Percentiles rank a stretch among this genome's conserved stretches.
phyloP scores from a whole-genome alignment of 2,888 invertebrate species.

The Acleris holmiana region DNA sequence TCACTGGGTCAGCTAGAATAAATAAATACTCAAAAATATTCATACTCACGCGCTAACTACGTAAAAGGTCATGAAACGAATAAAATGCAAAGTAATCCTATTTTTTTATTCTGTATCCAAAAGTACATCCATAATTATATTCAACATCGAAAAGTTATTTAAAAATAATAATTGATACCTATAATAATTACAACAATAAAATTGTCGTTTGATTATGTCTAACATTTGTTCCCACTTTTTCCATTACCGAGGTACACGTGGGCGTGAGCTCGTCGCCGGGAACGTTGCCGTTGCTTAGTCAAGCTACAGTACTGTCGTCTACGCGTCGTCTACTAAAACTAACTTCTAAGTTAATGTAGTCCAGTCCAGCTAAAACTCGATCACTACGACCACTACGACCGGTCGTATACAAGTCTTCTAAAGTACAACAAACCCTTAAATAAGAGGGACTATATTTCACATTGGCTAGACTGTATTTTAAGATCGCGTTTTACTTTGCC shows the following conservation, averaged over 20 bases:
- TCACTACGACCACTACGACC: too few species aligned
- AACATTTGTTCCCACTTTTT: conserved; percentile 14
- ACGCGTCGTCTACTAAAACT: conserved; percentile 9
- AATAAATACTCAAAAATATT: too few species aligned
- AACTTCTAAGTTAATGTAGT: background rate
- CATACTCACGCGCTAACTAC: too few species aligned
- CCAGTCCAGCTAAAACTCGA: too few species aligned
- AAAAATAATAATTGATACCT: conserved; percentile 35
- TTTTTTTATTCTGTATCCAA: conserved; percentile 29
- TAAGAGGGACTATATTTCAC: too few species aligned
- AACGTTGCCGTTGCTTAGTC: background rate
- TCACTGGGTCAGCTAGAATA: too few species aligned
- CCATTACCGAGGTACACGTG: conserved; percentile 15
- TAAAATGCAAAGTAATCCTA: conserved; percentile 12
- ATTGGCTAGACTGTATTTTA: too few species aligned
- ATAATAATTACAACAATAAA: conserved; percentile 38
- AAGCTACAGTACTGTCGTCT: background rate
- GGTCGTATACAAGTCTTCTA: too few species aligned
- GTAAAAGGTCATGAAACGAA: background rate
- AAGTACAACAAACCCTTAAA: too few species aligned
- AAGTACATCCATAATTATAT: conserved; percentile 22
- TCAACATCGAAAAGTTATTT: conserved; percentile 20
- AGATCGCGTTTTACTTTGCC: too few species aligned
- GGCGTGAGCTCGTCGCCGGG: background rate
- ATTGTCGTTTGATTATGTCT: conserved; percentile 34